phyloP scores from a whole-genome alignment of 2,113 vertebrate species.

The Aspiorhynchus laticeps region DNA sequence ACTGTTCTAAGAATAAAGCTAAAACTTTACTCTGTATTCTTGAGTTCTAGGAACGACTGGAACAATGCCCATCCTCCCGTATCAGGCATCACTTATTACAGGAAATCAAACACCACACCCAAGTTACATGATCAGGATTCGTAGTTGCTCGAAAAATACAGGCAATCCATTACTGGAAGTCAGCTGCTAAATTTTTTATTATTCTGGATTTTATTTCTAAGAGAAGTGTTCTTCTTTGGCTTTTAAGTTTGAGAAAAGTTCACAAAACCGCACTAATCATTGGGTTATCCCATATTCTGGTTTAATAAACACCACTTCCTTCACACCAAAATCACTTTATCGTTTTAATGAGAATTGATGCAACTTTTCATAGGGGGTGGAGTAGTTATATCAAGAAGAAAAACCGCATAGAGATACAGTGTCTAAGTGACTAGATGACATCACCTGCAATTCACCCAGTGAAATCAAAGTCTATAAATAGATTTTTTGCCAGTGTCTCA shows the following conservation, averaged over 20 bases:
- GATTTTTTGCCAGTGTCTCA: not conserved
- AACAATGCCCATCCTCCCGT: not conserved
- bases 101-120: conserved; percentile 30
- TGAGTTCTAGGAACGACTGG: not conserved
- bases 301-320: not conserved
- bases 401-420: not conserved
- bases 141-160: not conserved
- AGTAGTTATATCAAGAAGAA: not conserved
- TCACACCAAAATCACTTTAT: not conserved
- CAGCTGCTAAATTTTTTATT: not conserved
- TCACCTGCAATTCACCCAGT: not conserved
- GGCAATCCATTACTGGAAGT: not conserved
- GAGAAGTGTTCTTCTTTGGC: not conserved
- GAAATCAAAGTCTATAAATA: conserved; percentile 20
- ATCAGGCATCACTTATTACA: not conserved
- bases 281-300: not conserved
- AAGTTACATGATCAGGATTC: not conserved
- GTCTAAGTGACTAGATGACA: conserved; percentile 8
- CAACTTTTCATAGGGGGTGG: not conserved
- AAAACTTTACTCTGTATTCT: not conserved
- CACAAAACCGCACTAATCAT: not conserved
- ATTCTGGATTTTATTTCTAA: not conserved
- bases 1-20: not conserved
- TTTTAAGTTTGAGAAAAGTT: not conserved
- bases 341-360: not conserved